A percentile compares a stretch with the other conserved stretches of the same genome.
phyloP scores from a whole-genome alignment of 2,888 invertebrate genomes.

The Callimorpha dominula region DNA sequence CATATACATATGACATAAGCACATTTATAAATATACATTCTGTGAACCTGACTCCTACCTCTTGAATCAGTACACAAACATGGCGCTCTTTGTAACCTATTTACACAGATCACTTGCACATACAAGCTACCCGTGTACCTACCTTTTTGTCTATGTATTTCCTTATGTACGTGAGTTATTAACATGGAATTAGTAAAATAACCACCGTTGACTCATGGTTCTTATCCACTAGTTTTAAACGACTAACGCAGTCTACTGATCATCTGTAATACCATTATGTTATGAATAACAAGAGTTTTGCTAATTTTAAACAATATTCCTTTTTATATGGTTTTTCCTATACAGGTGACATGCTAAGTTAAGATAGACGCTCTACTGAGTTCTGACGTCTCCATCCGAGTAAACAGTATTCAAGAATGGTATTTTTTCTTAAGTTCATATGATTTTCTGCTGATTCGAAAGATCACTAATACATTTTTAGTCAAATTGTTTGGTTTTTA shows the following conservation, averaged over 20 bases:
- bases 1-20: no score
- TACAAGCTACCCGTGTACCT: conserved; percentile 13
- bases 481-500: no score
- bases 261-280: not conserved
- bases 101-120: conserved; percentile 39
- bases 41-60: conserved; percentile 1
- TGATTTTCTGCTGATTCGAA: no score
- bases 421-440: conserved; percentile 13
- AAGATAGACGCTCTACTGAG: conserved; percentile 11
- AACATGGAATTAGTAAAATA: conserved; percentile 32
- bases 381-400: conserved; percentile 14
- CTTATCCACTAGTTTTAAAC: conserved; percentile 28
- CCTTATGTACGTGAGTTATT: conserved; percentile 28
- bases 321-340: no score
- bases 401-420: conserved; percentile 10
- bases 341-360: no score
- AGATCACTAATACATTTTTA: no score
- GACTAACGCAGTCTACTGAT: conserved; percentile 29
- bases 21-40: not conserved
- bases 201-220: conserved; percentile 38
- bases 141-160: conserved; percentile 32
- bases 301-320: no score
- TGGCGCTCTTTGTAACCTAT: conserved; percentile 29
- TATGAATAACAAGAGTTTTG: not conserved
- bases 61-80: conserved; percentile 28